A percentile compares a stretch with the other conserved stretches of the same genome.
Evolutionary conservation across 2,888 invertebrate genomes (phyloP).

Genomic region (Timema podura): DNA sequence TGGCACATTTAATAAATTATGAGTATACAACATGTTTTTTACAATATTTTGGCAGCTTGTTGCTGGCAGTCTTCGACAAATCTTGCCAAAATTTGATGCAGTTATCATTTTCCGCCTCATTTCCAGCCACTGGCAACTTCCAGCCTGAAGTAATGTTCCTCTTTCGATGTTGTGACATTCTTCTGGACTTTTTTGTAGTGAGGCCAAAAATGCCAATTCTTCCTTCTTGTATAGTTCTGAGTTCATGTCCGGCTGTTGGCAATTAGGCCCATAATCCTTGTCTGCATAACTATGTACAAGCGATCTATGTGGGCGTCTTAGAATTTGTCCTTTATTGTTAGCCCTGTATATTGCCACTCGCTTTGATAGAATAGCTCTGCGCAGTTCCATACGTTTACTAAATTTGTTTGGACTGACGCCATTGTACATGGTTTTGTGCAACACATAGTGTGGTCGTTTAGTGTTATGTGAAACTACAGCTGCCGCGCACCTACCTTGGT

Average conservation of each 20-base stretch:
- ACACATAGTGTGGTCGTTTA: neutral
- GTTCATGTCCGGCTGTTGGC: neutral
- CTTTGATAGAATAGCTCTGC: neutral
- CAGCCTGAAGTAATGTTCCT: constrained; percentile 6
- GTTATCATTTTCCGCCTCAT: constrained; percentile 27
- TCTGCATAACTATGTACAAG: neutral
- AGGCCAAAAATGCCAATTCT: constrained; percentile 9
- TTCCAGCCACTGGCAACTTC: constrained; percentile 15
- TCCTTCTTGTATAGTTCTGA: neutral
- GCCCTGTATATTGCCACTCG: neutral
- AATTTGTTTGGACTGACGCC: constrained; percentile 5
- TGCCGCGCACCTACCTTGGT: constrained; percentile 12
- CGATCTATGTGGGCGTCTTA: neutral
- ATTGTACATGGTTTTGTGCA: constrained; percentile 14
- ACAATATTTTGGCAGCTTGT: constrained; percentile 28
- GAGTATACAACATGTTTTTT: constrained; percentile 21
- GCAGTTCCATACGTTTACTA: neutral
- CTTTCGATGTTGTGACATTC: neutral
- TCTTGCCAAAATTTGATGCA: constrained; percentile 30
- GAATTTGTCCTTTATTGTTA: neutral
- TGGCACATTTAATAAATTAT: neutral
- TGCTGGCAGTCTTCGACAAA: constrained; percentile 24
- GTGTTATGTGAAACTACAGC: constrained; percentile 13
- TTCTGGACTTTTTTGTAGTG: constrained; percentile 6
- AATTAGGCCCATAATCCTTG: neutral